Base-by-base conservation (phyloP, 1,140 invertebrate genomes). In the Pseudobourletiella spinata region DNA sequence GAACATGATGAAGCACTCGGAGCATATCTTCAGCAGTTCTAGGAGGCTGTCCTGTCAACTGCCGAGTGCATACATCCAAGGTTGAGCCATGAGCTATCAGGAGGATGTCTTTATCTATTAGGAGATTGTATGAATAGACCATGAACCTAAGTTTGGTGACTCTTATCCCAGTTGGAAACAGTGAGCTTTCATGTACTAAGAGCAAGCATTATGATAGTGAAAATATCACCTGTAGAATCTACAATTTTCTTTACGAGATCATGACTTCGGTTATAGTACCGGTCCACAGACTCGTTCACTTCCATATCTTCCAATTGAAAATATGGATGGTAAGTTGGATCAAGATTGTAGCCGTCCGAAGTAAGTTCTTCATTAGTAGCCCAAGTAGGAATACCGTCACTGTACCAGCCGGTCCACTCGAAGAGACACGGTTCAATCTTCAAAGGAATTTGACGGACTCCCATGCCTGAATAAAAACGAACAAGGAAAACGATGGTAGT, bases 361-460 rank as follows among this genome's bases (percentile, higher is more conserved):
- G 76, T 75, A 3, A 94, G 75, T 72, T 95, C 91, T 3, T 82
- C 77, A 1, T 77, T 74, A 18, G 81, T 84, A 80, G 95, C 84
- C 82, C 88, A 96, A 20, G 81, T 79, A 11, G 89, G 90, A 69
- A 90, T 75, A 0, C 82, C 82, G 56, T 85, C 84, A 2, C 83
- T 81, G 75, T 95, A 91, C 91, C 92, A 95, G n/a, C 83, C 83
- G 57, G 91, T 79, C 87, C 88, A 95, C 74, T 96, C 94, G 75
- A 95, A 95, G 18, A 96, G 73, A 1, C 87, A 89, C 0, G 91
- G 90, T 72, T 96, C 93, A 25, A 94, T 78, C 66, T 81, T 82
- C 18, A 93, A 30, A 32, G 76, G 62, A 16, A 75, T 69, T 25
- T 71, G 75, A 39, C 3, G 24, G 42, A 75, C 59, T 64, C 78